phyloP scores from a whole-genome alignment of 2,113 vertebrate genomes.

The Cyprinodon tularosa region DNA sequence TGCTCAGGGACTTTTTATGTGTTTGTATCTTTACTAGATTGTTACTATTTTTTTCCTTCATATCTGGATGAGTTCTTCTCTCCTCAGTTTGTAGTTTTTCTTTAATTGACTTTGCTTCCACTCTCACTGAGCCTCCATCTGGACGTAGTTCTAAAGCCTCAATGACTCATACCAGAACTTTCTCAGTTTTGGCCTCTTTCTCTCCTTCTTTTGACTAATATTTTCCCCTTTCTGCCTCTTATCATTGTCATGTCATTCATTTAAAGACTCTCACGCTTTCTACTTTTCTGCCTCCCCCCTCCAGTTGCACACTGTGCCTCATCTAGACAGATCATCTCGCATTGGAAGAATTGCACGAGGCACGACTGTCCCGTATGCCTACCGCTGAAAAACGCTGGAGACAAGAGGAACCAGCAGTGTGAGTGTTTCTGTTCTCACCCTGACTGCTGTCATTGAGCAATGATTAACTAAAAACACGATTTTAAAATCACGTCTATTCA shows the following conservation, averaged over 20 bases:
- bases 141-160: conserved; percentile 52
- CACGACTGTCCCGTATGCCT: conserved; percentile 98
- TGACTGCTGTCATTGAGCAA: background rate
- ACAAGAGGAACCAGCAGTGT: conserved; percentile 98
- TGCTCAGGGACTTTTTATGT: conserved; percentile 8
- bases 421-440: conserved; percentile 66
- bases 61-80: conserved; percentile 22
- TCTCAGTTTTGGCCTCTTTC: conserved; percentile 10
- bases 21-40: conserved; percentile 14
- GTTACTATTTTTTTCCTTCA: background rate
- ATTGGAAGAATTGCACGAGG: conserved; percentile 99
- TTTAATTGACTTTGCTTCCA: conserved; percentile 15
- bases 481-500: background rate
- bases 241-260: conserved; percentile 82
- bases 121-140: conserved; percentile 79
- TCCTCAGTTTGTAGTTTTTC: conserved; percentile 15
- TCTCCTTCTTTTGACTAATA: conserved; percentile 12
- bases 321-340: conserved; percentile 99
- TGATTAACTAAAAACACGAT: background rate
- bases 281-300: conserved; percentile 31
- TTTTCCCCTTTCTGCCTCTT: conserved; percentile 29
- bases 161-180: conserved; percentile 72
- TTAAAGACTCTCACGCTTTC: conserved; percentile 69
- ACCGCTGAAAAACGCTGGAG: conserved; percentile 96
- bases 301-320: conserved; percentile 98